A percentile compares a stretch with the other conserved stretches of the same genome.
Evolutionary conservation across 53 echinoderm and acorn worm species (phyloP).

Genomic region (Apostichopus leukothele): DNA sequence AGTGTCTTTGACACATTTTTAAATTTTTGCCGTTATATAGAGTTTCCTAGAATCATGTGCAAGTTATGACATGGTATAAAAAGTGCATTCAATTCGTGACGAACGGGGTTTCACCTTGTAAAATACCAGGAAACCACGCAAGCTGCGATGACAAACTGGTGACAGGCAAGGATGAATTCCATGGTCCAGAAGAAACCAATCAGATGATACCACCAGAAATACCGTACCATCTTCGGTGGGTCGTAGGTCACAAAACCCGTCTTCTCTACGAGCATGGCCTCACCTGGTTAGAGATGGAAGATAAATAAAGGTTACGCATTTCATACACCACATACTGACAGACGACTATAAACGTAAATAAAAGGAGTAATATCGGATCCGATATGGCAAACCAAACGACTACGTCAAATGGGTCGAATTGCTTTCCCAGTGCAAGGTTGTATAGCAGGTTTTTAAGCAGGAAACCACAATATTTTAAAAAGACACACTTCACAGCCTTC

Average conservation of each 20-base stretch:
- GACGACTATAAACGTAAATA: no score
- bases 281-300: slow-evolving; percentile 6
- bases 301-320: neutral
- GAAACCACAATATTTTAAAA: no score
- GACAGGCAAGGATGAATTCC: slow-evolving; percentile 96
- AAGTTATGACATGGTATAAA: no score
- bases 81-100: neutral
- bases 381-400: no score
- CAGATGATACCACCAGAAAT: slow-evolving; percentile 99
- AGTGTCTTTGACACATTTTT: no score
- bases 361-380: no score
- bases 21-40: no score
- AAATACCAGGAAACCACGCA: slow-evolving; percentile 95
- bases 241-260: slow-evolving; percentile 86
- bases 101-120: slow-evolving; percentile 58
- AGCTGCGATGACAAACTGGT: slow-evolving; percentile 96
- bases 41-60: no score
- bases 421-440: no score
- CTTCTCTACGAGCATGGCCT: slow-evolving; percentile 34
- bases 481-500: no score
- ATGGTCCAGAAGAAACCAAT: slow-evolving; percentile 96
- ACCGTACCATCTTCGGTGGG: slow-evolving; percentile 73
- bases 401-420: no score
- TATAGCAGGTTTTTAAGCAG: no score
- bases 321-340: neutral